Evolutionary conservation across 1,140 invertebrate genomes (phyloP), one percentile per base, ranked within the genome.

Genomic region (Oreohelix idahoensis): DNA sequence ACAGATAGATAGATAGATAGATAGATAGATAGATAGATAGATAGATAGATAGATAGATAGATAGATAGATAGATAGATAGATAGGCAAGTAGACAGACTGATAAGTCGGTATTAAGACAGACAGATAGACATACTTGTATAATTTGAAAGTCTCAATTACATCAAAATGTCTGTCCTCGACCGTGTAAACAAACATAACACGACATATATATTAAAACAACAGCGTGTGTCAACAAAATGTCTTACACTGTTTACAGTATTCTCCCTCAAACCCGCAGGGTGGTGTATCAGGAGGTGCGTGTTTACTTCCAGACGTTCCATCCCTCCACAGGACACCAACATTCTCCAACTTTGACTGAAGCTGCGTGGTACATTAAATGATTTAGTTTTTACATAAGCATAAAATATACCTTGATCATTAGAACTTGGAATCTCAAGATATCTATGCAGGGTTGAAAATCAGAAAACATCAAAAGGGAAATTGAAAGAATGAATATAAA

Each of bases 261-360:
- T 91, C 89, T 45, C 88, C 89, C 35, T 91, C 89, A 84, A 90
- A 90, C 1, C 90, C 90, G 87, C 89, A 90, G 0, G 71, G 58
- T 23, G 90, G 90, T 20, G 85, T 86, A 82, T 90, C 89, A 5
- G 86, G 87, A 11, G 90, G 90, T 0, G 89, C 88, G 49, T 88
- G 85, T 20, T 85, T 71, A 15, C 80, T 83, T 5, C 88, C 88
- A 0, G 70, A 69, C 76, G 82, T 83, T 35, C 89, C 88, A 70
- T 88, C 84, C 15, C 86, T 85, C 90, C 90, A 91, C 17, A 85
- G 71, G 0, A 86, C 49, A 39, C 23, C 71, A 77, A 32, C 49
- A 53, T 53, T 32, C 26, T 42, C 45, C 17, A 26, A 10, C 20
- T 42, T 32, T 2, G 38, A 8, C 71, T 38, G 71, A 0, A n/a